Base-by-base conservation (phyloP, 2,888 invertebrate genomes). In the Poecilus cupreus region DNA sequence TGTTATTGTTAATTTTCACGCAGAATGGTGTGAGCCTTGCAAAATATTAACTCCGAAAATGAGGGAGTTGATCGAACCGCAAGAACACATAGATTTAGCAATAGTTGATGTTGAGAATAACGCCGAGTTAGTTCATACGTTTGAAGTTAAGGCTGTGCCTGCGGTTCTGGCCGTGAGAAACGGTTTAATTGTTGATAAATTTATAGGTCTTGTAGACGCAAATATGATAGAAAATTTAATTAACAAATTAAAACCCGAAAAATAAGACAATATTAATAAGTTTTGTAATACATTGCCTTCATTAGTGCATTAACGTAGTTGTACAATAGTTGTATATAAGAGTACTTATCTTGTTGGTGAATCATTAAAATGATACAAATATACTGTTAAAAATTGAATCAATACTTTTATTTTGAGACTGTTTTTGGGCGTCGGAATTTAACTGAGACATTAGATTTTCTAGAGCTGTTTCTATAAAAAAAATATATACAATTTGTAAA, bases 1-100 rank as follows among this genome's bases (percentile, higher is more conserved):
- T 32, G 96, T 96, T n/a, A 95, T 96, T 88, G 96, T 96, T 0
- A 96, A 96, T 88, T 96, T 96, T 87, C 96, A 96, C 86, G 96
- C 96, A 0, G 96, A 96, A 84, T 96, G 96, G 96, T 96, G 96
- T 87, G 96, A 96, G 88, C 96, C 96, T 0, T 96, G 96, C 88
- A 96, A 96, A 89, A 95, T 96, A 85, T 90, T 96, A 11, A 96
- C 96, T 0, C 96, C 96, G 1, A 95, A 95, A 89, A 92, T 96
- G 88, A 93, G 93, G 85, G 94, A 95, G 87, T 88, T 96, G 74
- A 92, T 96, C 32, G 93, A 94, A 84, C 94, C 94, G 0, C 92
- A 94, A 74, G 91, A 91, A 6, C 92, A 94, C 85, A 91, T 96
- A 75, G 94, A 96, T 89, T 89, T 96, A 84, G 96, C 96, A 0